Percentiles rank a stretch among this genome's conserved stretches.
Conservation (phyloP, 2,113 vertebrate genomes). For the Gavialis gangeticus region DNA sequence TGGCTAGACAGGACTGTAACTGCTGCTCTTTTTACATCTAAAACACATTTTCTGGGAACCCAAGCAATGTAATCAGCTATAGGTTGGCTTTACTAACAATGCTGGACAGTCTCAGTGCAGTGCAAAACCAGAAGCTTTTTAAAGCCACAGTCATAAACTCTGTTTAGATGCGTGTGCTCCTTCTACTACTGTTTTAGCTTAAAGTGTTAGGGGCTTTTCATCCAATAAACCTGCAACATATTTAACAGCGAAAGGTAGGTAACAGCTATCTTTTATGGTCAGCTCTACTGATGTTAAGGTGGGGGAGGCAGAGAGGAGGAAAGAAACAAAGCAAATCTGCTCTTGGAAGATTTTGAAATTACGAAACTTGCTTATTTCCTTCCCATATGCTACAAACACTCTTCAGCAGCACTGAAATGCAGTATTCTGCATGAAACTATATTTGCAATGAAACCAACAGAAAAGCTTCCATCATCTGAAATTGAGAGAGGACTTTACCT, state of each 20-base stretch:
- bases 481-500: background rate
- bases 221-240: constrained; percentile 25
- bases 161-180: constrained; percentile 36
- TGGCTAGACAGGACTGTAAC: background rate
- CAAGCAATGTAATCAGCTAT: constrained; percentile 21
- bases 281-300: constrained; percentile 29
- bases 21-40: background rate
- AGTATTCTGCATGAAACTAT: background rate
- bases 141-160: constrained; percentile 16
- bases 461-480: background rate
- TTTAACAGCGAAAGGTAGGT: constrained; percentile 16
- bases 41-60: constrained; percentile 19
- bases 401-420: background rate
- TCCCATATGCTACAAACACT: background rate
- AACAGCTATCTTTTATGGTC: constrained; percentile 20
- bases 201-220: constrained; percentile 43
- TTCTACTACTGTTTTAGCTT: constrained; percentile 48
- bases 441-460: background rate
- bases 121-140: constrained; percentile 13
- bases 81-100: constrained; percentile 1
- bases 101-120: constrained; percentile 20
- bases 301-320: background rate
- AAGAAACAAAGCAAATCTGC: background rate
- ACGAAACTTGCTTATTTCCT: constrained; percentile 26
- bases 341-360: constrained; percentile 20